These are phyloP conservation scores for Leptosomus discolor DNA, from an alignment of 2,113 vertebrate genomes.

Conservation along the genomic window DNA sequence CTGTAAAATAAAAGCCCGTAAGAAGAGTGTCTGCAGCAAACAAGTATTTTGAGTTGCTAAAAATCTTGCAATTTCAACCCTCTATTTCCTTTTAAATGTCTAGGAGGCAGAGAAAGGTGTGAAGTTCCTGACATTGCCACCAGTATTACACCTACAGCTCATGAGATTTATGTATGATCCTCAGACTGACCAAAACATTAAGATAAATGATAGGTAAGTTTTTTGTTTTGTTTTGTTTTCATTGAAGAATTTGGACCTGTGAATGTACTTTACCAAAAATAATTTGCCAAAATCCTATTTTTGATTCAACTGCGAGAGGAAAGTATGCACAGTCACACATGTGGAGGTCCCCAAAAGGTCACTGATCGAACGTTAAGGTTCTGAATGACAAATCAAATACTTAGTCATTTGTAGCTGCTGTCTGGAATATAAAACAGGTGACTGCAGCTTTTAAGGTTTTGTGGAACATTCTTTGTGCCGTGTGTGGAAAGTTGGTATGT, in stretches of 20 bases:
- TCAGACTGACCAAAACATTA: conserved; percentile 99
- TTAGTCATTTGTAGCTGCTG: background rate
- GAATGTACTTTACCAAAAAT: background rate
- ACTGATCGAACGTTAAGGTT: background rate
- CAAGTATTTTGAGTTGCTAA: background rate
- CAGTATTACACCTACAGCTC: conserved; percentile 95
- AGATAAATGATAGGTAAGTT: conserved; percentile 95
- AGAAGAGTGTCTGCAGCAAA: background rate
- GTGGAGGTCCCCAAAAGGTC: background rate
- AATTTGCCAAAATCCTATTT: background rate
- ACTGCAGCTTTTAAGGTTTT: background rate
- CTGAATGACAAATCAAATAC: background rate
- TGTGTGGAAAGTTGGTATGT: background rate
- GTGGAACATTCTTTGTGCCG: background rate
- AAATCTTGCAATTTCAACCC: background rate
- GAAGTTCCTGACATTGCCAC: conserved; percentile 95
- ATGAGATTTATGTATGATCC: conserved; percentile 99
- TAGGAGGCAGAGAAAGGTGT: conserved; percentile 98
- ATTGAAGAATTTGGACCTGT: background rate
- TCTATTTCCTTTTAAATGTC: background rate
- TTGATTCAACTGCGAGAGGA: background rate
- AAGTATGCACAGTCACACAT: background rate
- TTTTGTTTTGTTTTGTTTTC: background rate
- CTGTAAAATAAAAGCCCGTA: background rate
- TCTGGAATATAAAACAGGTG: background rate